Percentiles rank a stretch among this genome's conserved stretches.
These are phyloP conservation scores for Heteromormyrus szaboi DNA, from an alignment of 2,797 vertebrate genomes.

Conservation along the genomic window DNA sequence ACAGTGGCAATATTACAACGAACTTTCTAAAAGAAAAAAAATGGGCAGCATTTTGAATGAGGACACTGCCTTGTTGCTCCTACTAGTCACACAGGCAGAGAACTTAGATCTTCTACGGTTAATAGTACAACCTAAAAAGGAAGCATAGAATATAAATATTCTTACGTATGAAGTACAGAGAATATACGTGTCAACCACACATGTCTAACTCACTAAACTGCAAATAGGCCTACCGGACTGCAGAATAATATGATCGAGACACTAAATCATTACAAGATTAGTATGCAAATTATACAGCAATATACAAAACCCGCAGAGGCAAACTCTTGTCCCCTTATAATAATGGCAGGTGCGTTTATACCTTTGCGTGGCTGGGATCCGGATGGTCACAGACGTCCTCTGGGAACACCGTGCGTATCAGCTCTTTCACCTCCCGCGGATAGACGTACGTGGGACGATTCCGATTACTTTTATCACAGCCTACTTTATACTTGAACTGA, in stretches of 20 bases:
- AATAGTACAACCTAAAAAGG: constrained; percentile 33
- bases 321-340: not conserved
- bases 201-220: constrained; percentile 9
- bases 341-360: constrained; percentile 19
- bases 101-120: constrained; percentile 35
- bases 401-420: constrained; percentile 55
- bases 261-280: constrained; percentile 9
- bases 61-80: not conserved
- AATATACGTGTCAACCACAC: not conserved
- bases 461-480: constrained; percentile 31
- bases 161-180: not conserved
- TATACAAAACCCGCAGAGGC: constrained; percentile 17
- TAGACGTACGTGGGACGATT: constrained; percentile 56
- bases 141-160: not conserved
- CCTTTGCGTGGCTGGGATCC: constrained; percentile 54
- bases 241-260: not conserved
- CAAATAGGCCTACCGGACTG: not conserved
- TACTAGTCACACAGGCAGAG: not conserved
- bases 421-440: constrained; percentile 52
- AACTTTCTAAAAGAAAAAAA: not conserved
- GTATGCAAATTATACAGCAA: constrained; percentile 40
- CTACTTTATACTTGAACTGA: constrained; percentile 45
- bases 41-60: not conserved
- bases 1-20: not conserved
- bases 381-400: constrained; percentile 49